phyloP scores from a whole-genome alignment of 2,797 vertebrate genomes.

The Pipistrellus nathusii region DNA sequence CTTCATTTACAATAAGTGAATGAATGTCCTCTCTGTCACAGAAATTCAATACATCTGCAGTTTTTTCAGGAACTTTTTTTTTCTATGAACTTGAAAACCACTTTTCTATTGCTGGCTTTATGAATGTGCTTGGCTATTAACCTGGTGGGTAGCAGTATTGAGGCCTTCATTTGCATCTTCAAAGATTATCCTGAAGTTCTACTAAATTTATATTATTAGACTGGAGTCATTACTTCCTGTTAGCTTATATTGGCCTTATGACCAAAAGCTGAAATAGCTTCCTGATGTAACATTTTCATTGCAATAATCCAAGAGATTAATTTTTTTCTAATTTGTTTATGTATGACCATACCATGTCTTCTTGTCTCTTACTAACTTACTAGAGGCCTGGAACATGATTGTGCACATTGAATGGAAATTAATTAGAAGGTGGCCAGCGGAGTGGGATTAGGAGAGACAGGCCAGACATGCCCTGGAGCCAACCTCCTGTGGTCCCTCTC shows the following conservation, averaged over 20 bases:
- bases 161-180: not conserved
- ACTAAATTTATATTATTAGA: not conserved
- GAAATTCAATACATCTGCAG: not conserved
- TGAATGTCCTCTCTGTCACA: not conserved
- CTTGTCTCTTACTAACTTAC: not conserved
- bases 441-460: too few species aligned
- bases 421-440: too few species aligned
- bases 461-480: too few species aligned
- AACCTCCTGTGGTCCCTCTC: too few species aligned
- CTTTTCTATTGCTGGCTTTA: not conserved
- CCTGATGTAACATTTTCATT: not conserved
- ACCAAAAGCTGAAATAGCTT: slow-evolving; percentile 10
- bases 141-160: not conserved
- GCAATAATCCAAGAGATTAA: not conserved
- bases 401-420: too few species aligned
- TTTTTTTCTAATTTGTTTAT: not conserved
- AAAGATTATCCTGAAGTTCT: not conserved
- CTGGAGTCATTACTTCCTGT: not conserved
- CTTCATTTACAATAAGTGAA: not conserved
- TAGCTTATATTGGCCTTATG: not conserved
- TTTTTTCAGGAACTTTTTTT: not conserved
- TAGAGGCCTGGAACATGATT: too few species aligned
- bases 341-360: not conserved
- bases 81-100: slow-evolving; percentile 3
- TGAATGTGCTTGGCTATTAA: not conserved